phyloP scores from a whole-genome alignment of 2,797 vertebrate species.

The Sus cebifrons region DNA sequence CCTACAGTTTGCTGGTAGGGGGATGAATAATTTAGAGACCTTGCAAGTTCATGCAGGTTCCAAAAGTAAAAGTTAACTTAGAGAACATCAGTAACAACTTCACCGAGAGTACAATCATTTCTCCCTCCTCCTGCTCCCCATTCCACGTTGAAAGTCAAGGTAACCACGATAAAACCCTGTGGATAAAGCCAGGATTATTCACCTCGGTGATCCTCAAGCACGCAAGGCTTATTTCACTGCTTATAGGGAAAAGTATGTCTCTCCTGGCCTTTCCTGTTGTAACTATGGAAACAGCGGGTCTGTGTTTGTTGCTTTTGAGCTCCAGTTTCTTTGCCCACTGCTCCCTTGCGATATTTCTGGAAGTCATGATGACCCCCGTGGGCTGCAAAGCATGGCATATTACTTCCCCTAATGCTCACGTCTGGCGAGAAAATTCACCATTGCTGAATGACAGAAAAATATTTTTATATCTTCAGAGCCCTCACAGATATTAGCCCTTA shows the following conservation, averaged over 20 bases:
- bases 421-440: conserved; percentile 33
- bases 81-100: not conserved
- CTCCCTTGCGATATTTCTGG: conserved; percentile 32
- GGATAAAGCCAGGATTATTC: conserved; percentile 22
- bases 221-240: conserved; percentile 4
- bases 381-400: not conserved
- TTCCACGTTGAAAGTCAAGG: not conserved
- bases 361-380: conserved; percentile 31
- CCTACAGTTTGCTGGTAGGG: not conserved
- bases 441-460: not conserved
- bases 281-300: conserved; percentile 54
- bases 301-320: not conserved
- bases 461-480: not conserved
- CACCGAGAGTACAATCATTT: not conserved
- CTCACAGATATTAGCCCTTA: conserved; percentile 26
- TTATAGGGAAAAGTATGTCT: not conserved
- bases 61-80: conserved; percentile 1
- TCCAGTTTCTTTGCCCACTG: not conserved
- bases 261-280: conserved; percentile 41
- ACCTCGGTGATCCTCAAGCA: conserved; percentile 12
- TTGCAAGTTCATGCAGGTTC: not conserved
- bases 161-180: not conserved
- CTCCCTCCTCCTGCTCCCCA: not conserved
- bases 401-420: conserved; percentile 1
- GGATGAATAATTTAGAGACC: conserved; percentile 25